These are phyloP conservation scores for Troides aeacus DNA, from an alignment of 2,888 invertebrate species.

Conservation along the genomic window DNA sequence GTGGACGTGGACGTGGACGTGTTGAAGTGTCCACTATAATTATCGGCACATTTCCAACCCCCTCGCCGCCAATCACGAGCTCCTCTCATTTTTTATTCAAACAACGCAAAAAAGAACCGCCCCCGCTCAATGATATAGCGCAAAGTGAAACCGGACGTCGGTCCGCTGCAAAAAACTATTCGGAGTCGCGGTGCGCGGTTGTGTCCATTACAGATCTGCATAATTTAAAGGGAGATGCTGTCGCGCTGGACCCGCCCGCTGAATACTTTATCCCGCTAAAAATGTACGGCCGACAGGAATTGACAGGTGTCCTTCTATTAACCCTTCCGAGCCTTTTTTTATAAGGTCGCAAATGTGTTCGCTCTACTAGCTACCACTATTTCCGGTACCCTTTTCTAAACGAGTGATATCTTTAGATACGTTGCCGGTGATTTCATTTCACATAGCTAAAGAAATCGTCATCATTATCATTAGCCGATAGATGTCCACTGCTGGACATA, in stretches of 20 bases:
- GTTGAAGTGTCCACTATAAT: no score
- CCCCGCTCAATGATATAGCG: conserved; percentile 26
- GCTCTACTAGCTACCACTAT: background rate
- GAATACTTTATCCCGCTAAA: conserved; percentile 70
- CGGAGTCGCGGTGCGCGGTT: conserved; percentile 47
- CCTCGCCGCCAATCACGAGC: background rate
- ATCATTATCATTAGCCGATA: no score
- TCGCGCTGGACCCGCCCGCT: conserved; percentile 50
- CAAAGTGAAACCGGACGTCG: conserved; percentile 28
- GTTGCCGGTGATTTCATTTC: no score
- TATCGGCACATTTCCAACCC: background rate
- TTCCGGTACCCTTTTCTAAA: no score
- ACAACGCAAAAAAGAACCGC: conserved; percentile 30
- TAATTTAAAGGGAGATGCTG: conserved; percentile 68
- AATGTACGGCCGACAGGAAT: conserved; percentile 54
- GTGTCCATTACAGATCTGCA: conserved; percentile 75
- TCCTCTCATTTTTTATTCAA: conserved; percentile 19
- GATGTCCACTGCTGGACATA: no score
- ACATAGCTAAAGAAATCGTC: no score
- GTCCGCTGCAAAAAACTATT: conserved; percentile 56
- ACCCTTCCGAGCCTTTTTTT: conserved; percentile 31
- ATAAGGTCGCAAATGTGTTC: conserved; percentile 4
- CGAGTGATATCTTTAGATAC: no score
- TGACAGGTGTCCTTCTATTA: conserved; percentile 72
- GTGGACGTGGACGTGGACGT: no score